Evolutionary conservation across 2,888 invertebrate genomes (phyloP).

Genomic region (Allophyes oxyacanthae): DNA sequence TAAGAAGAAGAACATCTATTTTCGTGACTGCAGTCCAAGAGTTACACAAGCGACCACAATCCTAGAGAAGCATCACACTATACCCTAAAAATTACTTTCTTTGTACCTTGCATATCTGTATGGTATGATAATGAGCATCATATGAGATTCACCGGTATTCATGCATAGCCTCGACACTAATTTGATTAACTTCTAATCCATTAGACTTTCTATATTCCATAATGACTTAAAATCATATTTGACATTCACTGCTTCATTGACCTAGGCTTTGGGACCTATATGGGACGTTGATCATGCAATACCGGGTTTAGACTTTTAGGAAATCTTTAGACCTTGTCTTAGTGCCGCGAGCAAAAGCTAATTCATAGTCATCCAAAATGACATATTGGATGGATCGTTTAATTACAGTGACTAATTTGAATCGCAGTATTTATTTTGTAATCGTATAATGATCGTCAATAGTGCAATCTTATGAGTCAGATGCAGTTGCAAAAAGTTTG

Average conservation of each 20-base stretch:
- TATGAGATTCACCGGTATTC: no score
- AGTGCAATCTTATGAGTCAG: constrained; percentile 11
- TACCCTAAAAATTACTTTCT: no score
- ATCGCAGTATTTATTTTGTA: background rate
- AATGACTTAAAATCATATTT: no score
- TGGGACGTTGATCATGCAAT: constrained; percentile 4
- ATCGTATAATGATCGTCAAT: constrained; percentile 1
- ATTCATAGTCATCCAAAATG: constrained; percentile 13
- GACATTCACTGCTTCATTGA: constrained; percentile 6
- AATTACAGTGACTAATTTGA: constrained; percentile 6
- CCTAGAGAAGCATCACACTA: no score
- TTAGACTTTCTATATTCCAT: no score
- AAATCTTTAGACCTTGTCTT: constrained; percentile 14
- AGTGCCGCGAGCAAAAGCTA: constrained; percentile 4
- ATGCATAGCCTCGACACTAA: no score
- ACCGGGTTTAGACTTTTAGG: constrained; percentile 3
- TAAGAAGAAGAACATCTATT: no score
- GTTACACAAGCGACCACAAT: no score
- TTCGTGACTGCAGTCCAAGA: no score
- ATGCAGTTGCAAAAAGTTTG: constrained; percentile 35
- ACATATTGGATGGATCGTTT: background rate
- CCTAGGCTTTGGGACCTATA: constrained; percentile 22
- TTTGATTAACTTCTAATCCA: no score
- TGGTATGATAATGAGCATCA: no score
- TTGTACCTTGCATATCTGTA: no score